Evolutionary conservation across 2,888 invertebrate species (phyloP).

Genomic region (Athripsodes cinereus): DNA sequence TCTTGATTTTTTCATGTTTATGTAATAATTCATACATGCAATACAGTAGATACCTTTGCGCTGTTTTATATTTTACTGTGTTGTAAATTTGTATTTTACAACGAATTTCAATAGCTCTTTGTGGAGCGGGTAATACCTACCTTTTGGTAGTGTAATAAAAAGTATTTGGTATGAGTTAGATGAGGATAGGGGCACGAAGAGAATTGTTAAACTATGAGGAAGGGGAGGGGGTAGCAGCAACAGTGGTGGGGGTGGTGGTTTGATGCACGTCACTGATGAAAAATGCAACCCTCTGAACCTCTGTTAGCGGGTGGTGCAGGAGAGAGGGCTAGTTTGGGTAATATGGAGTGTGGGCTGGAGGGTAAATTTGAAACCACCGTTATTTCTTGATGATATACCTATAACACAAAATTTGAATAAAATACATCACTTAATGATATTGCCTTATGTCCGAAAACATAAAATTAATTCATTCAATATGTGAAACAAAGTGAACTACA

Average conservation of each 20-base stretch:
- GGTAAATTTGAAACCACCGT: background rate
- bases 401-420: too few relatives aligned
- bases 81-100: too few relatives aligned
- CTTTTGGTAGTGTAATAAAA: background rate
- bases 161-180: background rate
- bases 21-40: background rate
- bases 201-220: background rate
- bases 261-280: conserved; percentile 17
- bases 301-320: background rate
- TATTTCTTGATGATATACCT: background rate
- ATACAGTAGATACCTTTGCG: too few relatives aligned
- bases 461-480: too few relatives aligned
- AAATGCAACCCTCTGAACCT: conserved; percentile 15
- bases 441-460: too few relatives aligned
- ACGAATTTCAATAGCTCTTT: too few relatives aligned
- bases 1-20: too few relatives aligned
- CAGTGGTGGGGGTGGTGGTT: background rate
- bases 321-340: background rate
- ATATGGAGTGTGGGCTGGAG: background rate
- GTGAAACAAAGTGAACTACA: too few relatives aligned
- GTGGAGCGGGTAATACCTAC: too few relatives aligned
- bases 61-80: too few relatives aligned
- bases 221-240: too few relatives aligned
- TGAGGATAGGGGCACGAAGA: background rate
- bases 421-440: too few relatives aligned